A percentile compares a stretch with the other conserved stretches of the same genome.
Evolutionary conservation across 2,113 vertebrate genomes (phyloP).

Genomic region (Chaenocephalus aceratus): DNA sequence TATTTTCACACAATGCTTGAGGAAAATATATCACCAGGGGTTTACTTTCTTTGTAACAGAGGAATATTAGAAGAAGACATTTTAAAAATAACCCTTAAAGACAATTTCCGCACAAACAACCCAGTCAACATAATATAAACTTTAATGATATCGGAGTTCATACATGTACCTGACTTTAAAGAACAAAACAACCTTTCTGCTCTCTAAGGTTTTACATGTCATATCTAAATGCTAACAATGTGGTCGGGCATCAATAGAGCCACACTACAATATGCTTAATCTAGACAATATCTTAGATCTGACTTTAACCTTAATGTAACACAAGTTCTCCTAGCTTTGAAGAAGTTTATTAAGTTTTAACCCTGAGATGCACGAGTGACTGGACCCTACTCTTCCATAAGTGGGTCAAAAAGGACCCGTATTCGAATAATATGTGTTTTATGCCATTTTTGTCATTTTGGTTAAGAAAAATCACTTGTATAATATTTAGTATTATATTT

Average conservation of each 20-base stretch:
- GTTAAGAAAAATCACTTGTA: too few species aligned
- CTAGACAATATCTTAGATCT: not conserved
- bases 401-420: too few species aligned
- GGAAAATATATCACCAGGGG: too few species aligned
- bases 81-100: not conserved
- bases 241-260: not conserved
- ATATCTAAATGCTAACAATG: not conserved
- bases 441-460: too few species aligned
- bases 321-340: not conserved
- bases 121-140: not conserved
- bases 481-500: too few species aligned
- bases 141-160: not conserved
- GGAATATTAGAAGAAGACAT: constrained; percentile 3
- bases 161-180: constrained; percentile 10
- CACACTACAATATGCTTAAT: not conserved
- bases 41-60: not conserved
- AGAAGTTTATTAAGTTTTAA: too few species aligned
- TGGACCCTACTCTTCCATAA: too few species aligned
- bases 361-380: too few species aligned
- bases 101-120: not conserved
- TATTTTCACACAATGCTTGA: not conserved
- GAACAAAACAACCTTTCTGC: not conserved
- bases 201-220: not conserved
- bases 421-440: too few species aligned
- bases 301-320: not conserved